Base-by-base conservation (phyloP, 1,140 invertebrate genomes). In the Drosophila pandora region DNA sequence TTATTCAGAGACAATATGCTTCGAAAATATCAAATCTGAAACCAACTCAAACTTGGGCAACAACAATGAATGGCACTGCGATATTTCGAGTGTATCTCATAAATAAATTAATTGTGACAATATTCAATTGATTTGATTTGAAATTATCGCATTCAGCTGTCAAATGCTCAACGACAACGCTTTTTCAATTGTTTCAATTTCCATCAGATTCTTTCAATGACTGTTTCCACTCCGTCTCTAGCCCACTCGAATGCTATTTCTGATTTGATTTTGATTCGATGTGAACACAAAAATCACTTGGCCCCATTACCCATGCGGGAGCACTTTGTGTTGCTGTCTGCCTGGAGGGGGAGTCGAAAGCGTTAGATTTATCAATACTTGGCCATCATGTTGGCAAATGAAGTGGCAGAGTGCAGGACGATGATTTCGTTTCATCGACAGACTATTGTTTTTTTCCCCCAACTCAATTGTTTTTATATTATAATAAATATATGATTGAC, bases 81-180 rank as follows among this genome's bases (percentile, higher is more conserved):
- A 52, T 67, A 67, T 57, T 69, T 70, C 63, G 73, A 76, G 73
- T 76, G 69, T 79, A 73, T 88, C 83, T 82, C 55, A 68, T 83
- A 76, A 83, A 87, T 79, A 83, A 87, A 87, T 87, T 87, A 87
- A 88, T 87, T 88, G 83, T 83, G 83, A 83, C 83, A 88, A 88
- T 83, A 88, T 79, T 88, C 83, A 87, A 87, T 88, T 88, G 83
- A 87, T 88, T 88, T 83, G 83, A 87, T 87, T 87, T 76, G 61
- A 83, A 87, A 83, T 88, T 87, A 87, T 87, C 84, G 83, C 79
- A 82, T 79, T 87, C 84, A 83, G 64, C 83, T 87, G 83, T 87
- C 83, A 87, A 62, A 23, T 56, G 70, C 45, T 50, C 70, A 72
- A 47, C 54, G 45, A 61, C 58, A 75, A 28, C 48, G 55, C 37